A percentile compares a stretch with the other conserved stretches of the same genome.
These are phyloP conservation scores for Cephus cinctus DNA, from an alignment of 1,140 invertebrate genomes.

Conservation along the genomic window DNA sequence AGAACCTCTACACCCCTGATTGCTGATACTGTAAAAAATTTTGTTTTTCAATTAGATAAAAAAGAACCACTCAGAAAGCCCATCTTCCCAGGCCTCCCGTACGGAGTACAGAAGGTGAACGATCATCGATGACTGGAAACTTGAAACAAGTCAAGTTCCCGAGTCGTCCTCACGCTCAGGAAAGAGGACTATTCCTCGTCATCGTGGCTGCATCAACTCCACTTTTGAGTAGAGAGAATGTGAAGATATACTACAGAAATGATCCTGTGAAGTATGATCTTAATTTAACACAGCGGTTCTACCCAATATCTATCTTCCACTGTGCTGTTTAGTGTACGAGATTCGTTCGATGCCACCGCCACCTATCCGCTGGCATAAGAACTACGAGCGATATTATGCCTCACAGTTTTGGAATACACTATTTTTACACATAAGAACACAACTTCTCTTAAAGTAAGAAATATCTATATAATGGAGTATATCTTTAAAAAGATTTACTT, in stretches of 20 bases:
- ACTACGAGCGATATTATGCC: too few species aligned
- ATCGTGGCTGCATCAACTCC: constrained; percentile 54
- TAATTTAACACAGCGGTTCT: constrained; percentile 16
- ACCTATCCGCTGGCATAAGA: too few species aligned
- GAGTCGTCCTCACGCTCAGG: constrained; percentile 56
- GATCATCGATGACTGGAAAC: constrained; percentile 53
- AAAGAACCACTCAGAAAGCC: constrained; percentile 52
- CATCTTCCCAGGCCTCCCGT: constrained; percentile 34
- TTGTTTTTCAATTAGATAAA: constrained; percentile 14
- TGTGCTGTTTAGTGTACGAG: too few species aligned
- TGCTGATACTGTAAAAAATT: constrained; percentile 28
- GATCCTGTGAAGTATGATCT: constrained; percentile 61
- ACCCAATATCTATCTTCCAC: background rate
- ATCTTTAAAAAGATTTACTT: constrained; percentile 1
- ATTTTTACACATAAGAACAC: too few species aligned
- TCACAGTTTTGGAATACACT: too few species aligned
- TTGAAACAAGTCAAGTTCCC: constrained; percentile 13
- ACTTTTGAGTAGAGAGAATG: constrained; percentile 40
- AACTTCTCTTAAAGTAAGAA: too few species aligned
- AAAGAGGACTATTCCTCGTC: constrained; percentile 48
- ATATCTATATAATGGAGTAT: too few species aligned
- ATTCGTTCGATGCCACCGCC: too few species aligned
- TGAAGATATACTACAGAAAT: constrained; percentile 58
- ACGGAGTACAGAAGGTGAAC: constrained; percentile 43
- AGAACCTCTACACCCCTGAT: too few species aligned